phyloP scores from a whole-genome alignment of 2,797 vertebrate species.

The Erpetoichthys calabaricus region DNA sequence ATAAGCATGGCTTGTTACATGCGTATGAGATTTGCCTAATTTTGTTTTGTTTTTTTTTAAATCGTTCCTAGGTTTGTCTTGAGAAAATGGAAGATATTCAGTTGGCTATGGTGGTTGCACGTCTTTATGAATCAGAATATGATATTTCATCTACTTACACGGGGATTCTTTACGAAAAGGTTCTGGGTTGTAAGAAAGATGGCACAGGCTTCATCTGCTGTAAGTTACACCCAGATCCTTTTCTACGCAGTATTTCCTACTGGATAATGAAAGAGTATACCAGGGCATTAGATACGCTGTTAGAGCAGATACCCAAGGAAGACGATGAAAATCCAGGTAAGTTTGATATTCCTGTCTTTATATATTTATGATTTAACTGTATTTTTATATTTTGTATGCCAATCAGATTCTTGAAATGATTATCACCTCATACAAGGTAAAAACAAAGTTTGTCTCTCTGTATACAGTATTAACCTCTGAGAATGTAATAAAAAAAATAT shows the following conservation, averaged over 20 bases:
- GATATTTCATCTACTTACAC: slow-evolving; percentile 85
- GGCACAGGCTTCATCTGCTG: slow-evolving; percentile 68
- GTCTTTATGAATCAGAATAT: slow-evolving; percentile 89
- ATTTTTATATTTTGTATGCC: no score
- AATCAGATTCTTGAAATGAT: no score
- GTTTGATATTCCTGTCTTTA: slow-evolving; percentile 1
- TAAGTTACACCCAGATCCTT: slow-evolving; percentile 81
- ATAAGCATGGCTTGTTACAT: no score
- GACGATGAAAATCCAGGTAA: slow-evolving; percentile 79
- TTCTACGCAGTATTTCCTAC: slow-evolving; percentile 87
- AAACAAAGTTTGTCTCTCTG: no score
- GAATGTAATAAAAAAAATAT: no score
- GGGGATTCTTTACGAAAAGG: slow-evolving; percentile 80
- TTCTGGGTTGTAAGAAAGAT: slow-evolving; percentile 74
- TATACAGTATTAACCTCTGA: no score
- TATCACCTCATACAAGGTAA: no score
- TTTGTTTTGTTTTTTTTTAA: background rate
- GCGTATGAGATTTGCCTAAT: background rate
- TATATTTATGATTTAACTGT: no score
- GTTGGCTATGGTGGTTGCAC: slow-evolving; percentile 86
- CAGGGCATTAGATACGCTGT: slow-evolving; percentile 75
- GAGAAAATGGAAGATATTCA: slow-evolving; percentile 98
- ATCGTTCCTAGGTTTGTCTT: slow-evolving; percentile 64
- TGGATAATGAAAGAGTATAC: slow-evolving; percentile 96
- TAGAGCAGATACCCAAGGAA: slow-evolving; percentile 89